These are phyloP conservation scores for Procambarus clarkii DNA, from an alignment of 1,140 invertebrate species.

Conservation along the genomic window DNA sequence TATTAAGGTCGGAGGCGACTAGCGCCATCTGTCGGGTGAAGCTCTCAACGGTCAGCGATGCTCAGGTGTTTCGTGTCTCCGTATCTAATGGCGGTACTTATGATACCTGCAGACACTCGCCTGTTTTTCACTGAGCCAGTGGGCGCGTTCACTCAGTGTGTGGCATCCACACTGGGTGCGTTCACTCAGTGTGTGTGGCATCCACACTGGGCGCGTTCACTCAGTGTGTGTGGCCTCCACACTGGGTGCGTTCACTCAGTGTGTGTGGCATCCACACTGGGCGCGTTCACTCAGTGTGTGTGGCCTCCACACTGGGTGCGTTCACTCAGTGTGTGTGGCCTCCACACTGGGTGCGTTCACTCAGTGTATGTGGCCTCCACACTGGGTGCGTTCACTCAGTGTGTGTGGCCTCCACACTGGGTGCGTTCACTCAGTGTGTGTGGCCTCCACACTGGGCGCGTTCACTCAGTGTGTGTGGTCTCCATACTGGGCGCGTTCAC, in stretches of 20 bases:
- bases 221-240: not conserved
- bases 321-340: too few relatives aligned
- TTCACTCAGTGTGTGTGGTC: too few relatives aligned
- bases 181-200: not conserved
- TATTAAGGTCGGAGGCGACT: not conserved
- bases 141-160: not conserved
- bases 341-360: too few relatives aligned
- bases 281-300: too few relatives aligned
- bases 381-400: not conserved
- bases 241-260: too few relatives aligned
- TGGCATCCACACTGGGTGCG: not conserved
- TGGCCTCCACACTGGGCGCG: not conserved
- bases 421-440: not conserved
- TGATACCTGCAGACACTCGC: not conserved
- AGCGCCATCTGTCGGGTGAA: not conserved
- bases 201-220: not conserved
- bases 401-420: not conserved
- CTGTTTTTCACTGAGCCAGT: not conserved
- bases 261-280: too few relatives aligned
- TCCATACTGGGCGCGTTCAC: too few relatives aligned
- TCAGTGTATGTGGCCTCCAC: not conserved
- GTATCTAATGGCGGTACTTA: constrained; percentile 5
- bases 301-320: too few relatives aligned
- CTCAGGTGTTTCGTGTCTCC: constrained; percentile 1
- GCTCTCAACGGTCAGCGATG: not conserved